Evolutionary conservation across 2,888 invertebrate species (phyloP).

Genomic region (Cosmorhoe ocellata): DNA sequence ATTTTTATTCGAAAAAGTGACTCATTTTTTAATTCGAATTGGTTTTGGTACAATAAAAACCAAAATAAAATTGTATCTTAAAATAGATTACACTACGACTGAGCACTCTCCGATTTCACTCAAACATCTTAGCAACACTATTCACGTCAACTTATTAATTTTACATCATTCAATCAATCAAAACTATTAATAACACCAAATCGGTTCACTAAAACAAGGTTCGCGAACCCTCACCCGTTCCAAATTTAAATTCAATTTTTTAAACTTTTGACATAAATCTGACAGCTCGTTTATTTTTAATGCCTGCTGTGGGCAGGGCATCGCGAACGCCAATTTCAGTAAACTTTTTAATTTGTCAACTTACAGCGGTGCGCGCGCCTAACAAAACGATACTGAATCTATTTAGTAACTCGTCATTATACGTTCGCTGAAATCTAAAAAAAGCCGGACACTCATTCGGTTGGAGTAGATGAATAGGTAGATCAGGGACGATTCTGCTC

Average conservation of each 20-base stretch:
- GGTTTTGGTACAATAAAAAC: background rate
- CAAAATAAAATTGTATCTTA: conserved; percentile 27
- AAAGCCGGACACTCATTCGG: conserved; percentile 69
- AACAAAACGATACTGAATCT: conserved; percentile 67
- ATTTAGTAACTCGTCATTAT: conserved; percentile 53
- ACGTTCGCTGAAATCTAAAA: conserved; percentile 75
- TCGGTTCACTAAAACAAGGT: conserved; percentile 12
- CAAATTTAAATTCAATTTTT: conserved; percentile 7
- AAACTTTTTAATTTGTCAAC: conserved; percentile 50
- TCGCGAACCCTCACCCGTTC: conserved; percentile 21
- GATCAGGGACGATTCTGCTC: too few relatives aligned
- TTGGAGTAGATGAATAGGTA: conserved; percentile 53
- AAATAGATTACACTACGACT: conserved; percentile 43
- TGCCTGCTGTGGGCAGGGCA: conserved; percentile 25
- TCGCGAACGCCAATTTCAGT: conserved; percentile 37
- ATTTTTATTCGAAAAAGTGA: too few relatives aligned
- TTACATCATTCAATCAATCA: background rate
- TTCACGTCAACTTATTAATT: conserved; percentile 5
- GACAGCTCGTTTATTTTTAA: conserved; percentile 3
- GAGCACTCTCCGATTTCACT: conserved; percentile 49
- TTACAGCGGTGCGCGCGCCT: conserved; percentile 78
- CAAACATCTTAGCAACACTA: conserved; percentile 17
- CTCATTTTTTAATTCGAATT: too few relatives aligned
- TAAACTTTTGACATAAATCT: conserved; percentile 1
- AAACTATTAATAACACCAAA: background rate